A percentile compares a stretch with the other conserved stretches of the same genome.
Evolutionary conservation across 2,888 invertebrate species (phyloP).

Genomic region (Oconnorella tubifera): DNA sequence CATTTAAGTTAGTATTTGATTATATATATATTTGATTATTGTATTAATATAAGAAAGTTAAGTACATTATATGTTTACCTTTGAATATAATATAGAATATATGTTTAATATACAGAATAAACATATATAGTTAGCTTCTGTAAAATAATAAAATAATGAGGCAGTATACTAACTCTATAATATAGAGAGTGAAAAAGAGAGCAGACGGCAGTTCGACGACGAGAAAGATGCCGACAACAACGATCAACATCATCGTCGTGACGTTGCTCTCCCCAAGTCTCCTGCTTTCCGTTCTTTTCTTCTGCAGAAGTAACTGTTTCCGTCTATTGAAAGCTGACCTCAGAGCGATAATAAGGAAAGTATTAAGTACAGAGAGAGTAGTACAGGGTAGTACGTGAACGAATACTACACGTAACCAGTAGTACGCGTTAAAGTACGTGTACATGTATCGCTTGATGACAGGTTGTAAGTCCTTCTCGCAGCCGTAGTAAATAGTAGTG

Average conservation of each 20-base stretch:
- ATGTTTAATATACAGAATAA: too few relatives aligned
- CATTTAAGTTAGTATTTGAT: too few relatives aligned
- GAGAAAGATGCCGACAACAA: conserved; percentile 57
- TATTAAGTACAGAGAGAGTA: conserved; percentile 80
- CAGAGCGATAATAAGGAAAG: conserved; percentile 80
- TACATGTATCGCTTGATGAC: conserved; percentile 28
- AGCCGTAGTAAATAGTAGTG: too few relatives aligned
- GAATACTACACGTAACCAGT: conserved; percentile 80
- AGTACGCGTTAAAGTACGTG: conserved; percentile 69
- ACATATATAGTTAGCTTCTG: too few relatives aligned
- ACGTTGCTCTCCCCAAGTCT: conserved; percentile 52
- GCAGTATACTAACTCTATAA: conserved; percentile 63
- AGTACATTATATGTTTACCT: too few relatives aligned
- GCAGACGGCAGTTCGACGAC: conserved; percentile 59
- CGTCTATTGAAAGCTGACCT: conserved; percentile 76
- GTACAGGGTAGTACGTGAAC: conserved; percentile 86
- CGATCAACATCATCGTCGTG: conserved; percentile 41
- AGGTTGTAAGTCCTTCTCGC: conserved; percentile 24
- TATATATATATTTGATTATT: too few relatives aligned
- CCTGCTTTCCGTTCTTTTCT: conserved; percentile 57
- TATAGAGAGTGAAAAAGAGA: conserved; percentile 65
- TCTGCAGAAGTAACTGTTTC: conserved; percentile 73
- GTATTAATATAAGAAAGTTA: too few relatives aligned
- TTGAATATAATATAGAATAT: too few relatives aligned
- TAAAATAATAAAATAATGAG: too few relatives aligned